Evolutionary conservation across 2,888 invertebrate species (phyloP).

Genomic region (Diabrotica balteata): DNA sequence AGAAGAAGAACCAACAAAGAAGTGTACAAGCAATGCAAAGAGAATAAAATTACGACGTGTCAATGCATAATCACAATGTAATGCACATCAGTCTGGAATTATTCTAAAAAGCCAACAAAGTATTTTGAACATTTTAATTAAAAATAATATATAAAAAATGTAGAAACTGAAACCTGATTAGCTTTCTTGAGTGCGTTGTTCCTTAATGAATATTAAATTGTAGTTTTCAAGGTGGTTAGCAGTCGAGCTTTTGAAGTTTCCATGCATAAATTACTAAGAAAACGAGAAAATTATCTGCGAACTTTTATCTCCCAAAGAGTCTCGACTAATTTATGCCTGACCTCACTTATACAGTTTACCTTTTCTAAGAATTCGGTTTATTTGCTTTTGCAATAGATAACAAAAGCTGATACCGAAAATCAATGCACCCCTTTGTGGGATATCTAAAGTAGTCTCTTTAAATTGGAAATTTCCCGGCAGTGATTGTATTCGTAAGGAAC

Average conservation of each 20-base stretch:
- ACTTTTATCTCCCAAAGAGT: slow-evolving; percentile 2
- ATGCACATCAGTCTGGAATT: too few relatives aligned
- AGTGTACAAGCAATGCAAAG: too few relatives aligned
- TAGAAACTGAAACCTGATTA: too few relatives aligned
- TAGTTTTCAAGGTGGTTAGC: neutral
- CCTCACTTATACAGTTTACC: slow-evolving; percentile 3
- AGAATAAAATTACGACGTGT: too few relatives aligned
- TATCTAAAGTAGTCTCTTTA: slow-evolving; percentile 1
- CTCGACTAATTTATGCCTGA: slow-evolving; percentile 3
- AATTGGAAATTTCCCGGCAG: slow-evolving; percentile 9
- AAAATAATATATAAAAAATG: too few relatives aligned
- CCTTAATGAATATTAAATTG: slow-evolving; percentile 3
- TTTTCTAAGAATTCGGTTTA: slow-evolving; percentile 3
- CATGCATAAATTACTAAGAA: slow-evolving; percentile 10
- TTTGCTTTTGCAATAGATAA: slow-evolving; percentile 10
- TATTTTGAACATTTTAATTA: too few relatives aligned
- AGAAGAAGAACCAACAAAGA: too few relatives aligned
- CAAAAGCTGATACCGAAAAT: slow-evolving; percentile 11
- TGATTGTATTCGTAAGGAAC: neutral
- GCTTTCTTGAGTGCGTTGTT: too few relatives aligned
- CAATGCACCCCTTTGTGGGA: slow-evolving; percentile 3
- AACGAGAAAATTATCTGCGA: slow-evolving; percentile 11
- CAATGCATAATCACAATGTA: too few relatives aligned
- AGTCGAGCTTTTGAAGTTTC: slow-evolving; percentile 1
- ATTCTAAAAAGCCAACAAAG: too few relatives aligned